Evolutionary conservation across 2,797 vertebrate genomes (phyloP), one percentile per base, ranked within the genome.

Genomic region (Gallirallus australis): DNA sequence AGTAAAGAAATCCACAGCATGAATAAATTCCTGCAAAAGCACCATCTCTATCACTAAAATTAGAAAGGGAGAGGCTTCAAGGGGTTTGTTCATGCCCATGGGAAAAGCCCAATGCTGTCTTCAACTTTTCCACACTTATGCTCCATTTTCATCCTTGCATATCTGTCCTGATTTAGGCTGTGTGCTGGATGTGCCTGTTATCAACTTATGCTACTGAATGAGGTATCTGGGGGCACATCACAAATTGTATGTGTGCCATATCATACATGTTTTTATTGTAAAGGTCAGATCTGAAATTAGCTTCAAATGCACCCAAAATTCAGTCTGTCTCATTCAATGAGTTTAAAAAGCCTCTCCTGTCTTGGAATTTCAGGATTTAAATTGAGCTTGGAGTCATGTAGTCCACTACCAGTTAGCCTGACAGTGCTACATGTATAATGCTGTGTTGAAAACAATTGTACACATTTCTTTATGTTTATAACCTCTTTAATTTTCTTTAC

Each of bases 21-120:
- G 85, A 85, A 87, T 39, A 92, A 89, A 93, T 81, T 93, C 53
- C 71, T 75, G 30, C 60, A 93, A 82, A 95, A 95, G 57, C 47
- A 79, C 25, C 21, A 31, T 52, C 57, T 75, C 54, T 86, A 16
- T 39, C 50, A 61, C 69, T 92, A 89, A 92, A 94, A 94, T 91
- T 89, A 85, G 76, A 93, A 96, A 92, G 61, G 40, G 54, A 77
- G 52, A 68, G 33, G 47, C 33, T 5, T 93, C 54, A 89, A 89
- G 61, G 33, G 61, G 69, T 77, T 95, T 73, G 53, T 39, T 91
- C 54, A 65, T 52, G 54, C 48, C 80, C 50, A 54, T 45, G 14
- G 45, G 57, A 80, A 93, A 89, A 80, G 23, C 31, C 48, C 70
- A 33, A 90, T n/a, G 71, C 28, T 30, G 9, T 30, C 9, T 71